A percentile compares a stretch with the other conserved stretches of the same genome.
These are phyloP conservation scores for Elmis aenea DNA, from an alignment of 2,888 invertebrate genomes.

Conservation along the genomic window DNA sequence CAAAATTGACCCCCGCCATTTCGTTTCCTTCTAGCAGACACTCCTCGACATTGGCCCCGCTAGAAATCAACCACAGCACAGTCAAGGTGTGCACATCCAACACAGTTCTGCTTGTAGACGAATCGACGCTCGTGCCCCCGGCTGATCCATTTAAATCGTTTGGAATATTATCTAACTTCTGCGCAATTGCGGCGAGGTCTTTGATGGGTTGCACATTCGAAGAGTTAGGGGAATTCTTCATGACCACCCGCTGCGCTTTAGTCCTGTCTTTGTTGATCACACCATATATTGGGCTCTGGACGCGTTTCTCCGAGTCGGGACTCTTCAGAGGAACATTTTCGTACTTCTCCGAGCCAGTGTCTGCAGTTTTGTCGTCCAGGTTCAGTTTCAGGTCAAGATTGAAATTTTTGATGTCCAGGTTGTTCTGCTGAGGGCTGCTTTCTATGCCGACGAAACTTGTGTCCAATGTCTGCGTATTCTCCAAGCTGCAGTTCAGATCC, in stretches of 20 bases:
- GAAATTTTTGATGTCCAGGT: slow-evolving; percentile 32
- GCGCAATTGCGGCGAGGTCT: slow-evolving; percentile 13
- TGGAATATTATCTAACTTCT: slow-evolving; percentile 10
- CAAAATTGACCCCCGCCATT: slow-evolving; percentile 48
- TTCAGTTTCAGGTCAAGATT: slow-evolving; percentile 32
- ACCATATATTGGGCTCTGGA: slow-evolving; percentile 36
- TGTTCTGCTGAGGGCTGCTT: slow-evolving; percentile 30
- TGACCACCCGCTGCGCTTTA: slow-evolving; percentile 6
- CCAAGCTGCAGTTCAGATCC: slow-evolving; percentile 30
- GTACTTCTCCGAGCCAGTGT: slow-evolving; percentile 21
- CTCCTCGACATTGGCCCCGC: slow-evolving; percentile 59
- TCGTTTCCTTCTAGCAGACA: slow-evolving; percentile 50
- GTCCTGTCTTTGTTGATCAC: slow-evolving; percentile 35
- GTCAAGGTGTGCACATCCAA: slow-evolving; percentile 64
- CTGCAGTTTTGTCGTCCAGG: slow-evolving; percentile 28
- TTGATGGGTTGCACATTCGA: slow-evolving; percentile 20
- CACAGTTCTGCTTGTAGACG: slow-evolving; percentile 14
- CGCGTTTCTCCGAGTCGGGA: slow-evolving; percentile 32
- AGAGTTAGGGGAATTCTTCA: slow-evolving; percentile 7
- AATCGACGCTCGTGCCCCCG: slow-evolving; percentile 5
- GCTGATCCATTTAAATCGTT: slow-evolving; percentile 16
- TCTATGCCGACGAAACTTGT: slow-evolving; percentile 40
- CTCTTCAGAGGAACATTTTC: slow-evolving; percentile 32
- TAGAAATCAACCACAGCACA: slow-evolving; percentile 70
- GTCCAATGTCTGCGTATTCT: slow-evolving; percentile 33